Base-by-base conservation (phyloP, 2,113 vertebrate species). In the Centrocercus urophasianus region DNA sequence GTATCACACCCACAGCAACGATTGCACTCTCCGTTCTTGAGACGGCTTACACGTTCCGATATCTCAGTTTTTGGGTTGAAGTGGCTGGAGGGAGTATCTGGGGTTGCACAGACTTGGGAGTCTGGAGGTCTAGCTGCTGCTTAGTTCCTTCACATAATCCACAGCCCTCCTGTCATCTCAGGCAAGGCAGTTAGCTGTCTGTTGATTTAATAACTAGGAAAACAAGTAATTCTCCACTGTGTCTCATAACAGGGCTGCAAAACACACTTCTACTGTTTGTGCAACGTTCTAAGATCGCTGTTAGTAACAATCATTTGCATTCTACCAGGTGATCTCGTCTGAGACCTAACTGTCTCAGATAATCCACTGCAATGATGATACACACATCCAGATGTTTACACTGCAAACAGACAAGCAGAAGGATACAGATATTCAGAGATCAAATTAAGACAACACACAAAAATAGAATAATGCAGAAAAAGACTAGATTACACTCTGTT, bases 341-440 rank as follows among this genome's bases (percentile, higher is more conserved):
- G 78, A 71, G 74, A 85, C 45, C 34, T 64, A 28, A 63, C 32
- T 59, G 60, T 42, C 21, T 5, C 24, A 27, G 59, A 64, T 18
- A 28, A 64, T 19, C 38, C 13, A 25, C 1, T 2, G 73, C 47
- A 56, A 1, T 16, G 66, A 75, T 24, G 50, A 85, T 63, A 59
- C 64, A 17, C 10, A 16, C 13, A 54, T 9, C 27, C 36, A 42
- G 43, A 73, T 47, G 56, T 45, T 94, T 69, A 73, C 2, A 11
- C 40, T 54, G 59, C 14, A 34, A 83, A 59, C 2, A 76, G 67
- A 69, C 59, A 76, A 67, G 27, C 5, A 40, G 82, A 89, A 80
- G 48, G 67, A 66, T 70, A 56, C 56, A 90, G 73, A 57, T 36
- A 90, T 77, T 45, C 70, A 81, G 60, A 88, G 80, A 86, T 60